Percentiles rank a stretch among this genome's conserved stretches.
Conservation (phyloP, 2,888 invertebrate species). For the Drosophila quinaria region DNA sequence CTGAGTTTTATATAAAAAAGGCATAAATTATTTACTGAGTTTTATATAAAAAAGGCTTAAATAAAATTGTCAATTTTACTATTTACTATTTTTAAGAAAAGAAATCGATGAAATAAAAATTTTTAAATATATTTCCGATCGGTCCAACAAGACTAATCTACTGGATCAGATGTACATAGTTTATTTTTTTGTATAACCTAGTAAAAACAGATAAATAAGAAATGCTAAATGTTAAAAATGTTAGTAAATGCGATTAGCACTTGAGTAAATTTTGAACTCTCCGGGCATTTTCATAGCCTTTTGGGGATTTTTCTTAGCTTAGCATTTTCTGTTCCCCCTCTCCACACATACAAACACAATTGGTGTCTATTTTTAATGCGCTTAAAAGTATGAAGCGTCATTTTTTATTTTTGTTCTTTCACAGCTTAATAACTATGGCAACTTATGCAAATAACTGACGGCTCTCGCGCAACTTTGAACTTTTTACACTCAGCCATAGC, state of each 20-base stretch:
- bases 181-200: too few species aligned
- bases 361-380: conserved; percentile 65
- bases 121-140: too few species aligned
- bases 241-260: conserved; percentile 16
- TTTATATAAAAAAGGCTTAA: too few species aligned
- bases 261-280: conserved; percentile 32
- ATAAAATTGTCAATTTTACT: too few species aligned
- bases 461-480: conserved; percentile 67
- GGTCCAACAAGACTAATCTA: too few species aligned
- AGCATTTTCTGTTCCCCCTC: not conserved
- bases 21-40: too few species aligned
- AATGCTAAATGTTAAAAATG: too few species aligned
- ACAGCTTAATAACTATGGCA: conserved; percentile 73
- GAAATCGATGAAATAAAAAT: too few species aligned
- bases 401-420: conserved; percentile 37
- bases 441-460: conserved; percentile 77
- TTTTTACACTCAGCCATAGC: conserved; percentile 44
- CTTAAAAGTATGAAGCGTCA: conserved; percentile 69
- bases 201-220: too few species aligned
- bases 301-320: conserved; percentile 11
- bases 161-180: too few species aligned
- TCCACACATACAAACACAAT: conserved; percentile 1
- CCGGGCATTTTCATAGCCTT: conserved; percentile 5
- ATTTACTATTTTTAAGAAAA: too few species aligned
- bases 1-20: too few species aligned